Percentiles rank a stretch among this genome's conserved stretches.
These are phyloP conservation scores for Ormyrus rosae DNA, from an alignment of 2,888 invertebrate species.

Conservation along the genomic window DNA sequence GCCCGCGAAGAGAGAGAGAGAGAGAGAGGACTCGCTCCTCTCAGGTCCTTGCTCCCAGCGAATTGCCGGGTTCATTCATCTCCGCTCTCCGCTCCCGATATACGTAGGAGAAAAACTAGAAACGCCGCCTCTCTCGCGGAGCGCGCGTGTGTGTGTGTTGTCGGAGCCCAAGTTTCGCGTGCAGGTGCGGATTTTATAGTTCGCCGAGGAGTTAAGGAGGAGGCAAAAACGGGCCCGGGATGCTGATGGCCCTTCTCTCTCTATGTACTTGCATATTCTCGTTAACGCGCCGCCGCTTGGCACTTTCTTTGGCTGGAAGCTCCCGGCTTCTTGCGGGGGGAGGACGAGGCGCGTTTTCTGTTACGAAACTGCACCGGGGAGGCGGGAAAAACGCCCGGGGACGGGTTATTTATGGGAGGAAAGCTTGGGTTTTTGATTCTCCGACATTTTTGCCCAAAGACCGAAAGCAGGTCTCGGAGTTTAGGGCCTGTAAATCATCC, in stretches of 20 bases:
- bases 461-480: no score
- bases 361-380: conserved; percentile 3
- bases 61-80: conserved; percentile 76
- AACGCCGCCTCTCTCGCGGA: conserved; percentile 22
- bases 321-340: not conserved
- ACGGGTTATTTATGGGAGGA: conserved; percentile 20
- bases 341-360: not conserved
- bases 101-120: conserved; percentile 54
- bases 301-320: not conserved
- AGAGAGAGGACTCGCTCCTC: not conserved
- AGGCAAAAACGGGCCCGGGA: not conserved
- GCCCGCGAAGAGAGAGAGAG: conserved; percentile 56
- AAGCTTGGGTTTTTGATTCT: conserved; percentile 1
- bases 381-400: not conserved
- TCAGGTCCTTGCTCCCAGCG: conserved; percentile 72
- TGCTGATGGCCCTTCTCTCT: no score
- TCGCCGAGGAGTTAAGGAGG: not conserved
- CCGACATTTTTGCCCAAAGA: not conserved
- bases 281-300: conserved; percentile 20
- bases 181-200: conserved; percentile 47
- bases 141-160: not conserved
- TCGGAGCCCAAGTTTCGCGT: not conserved
- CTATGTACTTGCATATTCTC: not conserved
- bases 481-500: no score
- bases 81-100: conserved; percentile 61